phyloP scores from a whole-genome alignment of 2,797 vertebrate genomes.

The Danionella dracula region DNA sequence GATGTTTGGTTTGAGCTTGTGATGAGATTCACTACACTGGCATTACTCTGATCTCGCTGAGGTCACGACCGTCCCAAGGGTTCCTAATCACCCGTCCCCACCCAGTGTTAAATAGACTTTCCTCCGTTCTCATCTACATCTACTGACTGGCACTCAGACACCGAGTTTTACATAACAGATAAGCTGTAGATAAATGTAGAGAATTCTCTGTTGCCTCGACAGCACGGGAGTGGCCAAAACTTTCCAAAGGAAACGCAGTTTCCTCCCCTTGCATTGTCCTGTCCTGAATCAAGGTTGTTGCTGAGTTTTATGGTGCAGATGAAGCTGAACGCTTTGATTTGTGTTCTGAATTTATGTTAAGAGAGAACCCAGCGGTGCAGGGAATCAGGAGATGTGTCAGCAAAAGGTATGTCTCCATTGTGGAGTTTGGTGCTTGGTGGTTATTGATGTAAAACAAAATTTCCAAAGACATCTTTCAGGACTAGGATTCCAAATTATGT shows the following conservation, averaged over 20 bases:
- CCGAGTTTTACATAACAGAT: background rate
- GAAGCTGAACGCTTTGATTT: slow-evolving; percentile 30
- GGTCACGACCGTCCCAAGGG: background rate
- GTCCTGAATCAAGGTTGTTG: slow-evolving; percentile 24
- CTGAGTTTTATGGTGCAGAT: background rate
- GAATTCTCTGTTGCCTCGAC: slow-evolving; percentile 26
- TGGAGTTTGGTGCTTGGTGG: background rate
- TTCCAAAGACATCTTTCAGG: no score
- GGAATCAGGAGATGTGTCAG: slow-evolving; percentile 23
- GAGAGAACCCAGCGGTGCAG: slow-evolving; percentile 39
- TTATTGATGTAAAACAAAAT: no score
- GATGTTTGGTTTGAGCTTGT: slow-evolving; percentile 5
- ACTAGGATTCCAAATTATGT: no score
- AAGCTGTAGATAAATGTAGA: slow-evolving; percentile 20
- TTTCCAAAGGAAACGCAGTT: slow-evolving; percentile 48
- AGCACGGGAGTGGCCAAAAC: slow-evolving; percentile 10
- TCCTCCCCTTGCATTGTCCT: slow-evolving; percentile 43
- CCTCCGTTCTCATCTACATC: background rate
- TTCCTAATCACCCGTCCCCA: slow-evolving; percentile 33
- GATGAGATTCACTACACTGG: background rate
- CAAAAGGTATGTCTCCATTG: slow-evolving; percentile 36
- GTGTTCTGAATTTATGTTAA: slow-evolving; percentile 45
- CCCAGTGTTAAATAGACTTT: slow-evolving; percentile 16
- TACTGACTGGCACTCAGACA: slow-evolving; percentile 6
- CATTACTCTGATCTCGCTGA: background rate